Evolutionary conservation across 2,113 vertebrate genomes (phyloP).

Genomic region (Corythoichthys haematopterus): DNA sequence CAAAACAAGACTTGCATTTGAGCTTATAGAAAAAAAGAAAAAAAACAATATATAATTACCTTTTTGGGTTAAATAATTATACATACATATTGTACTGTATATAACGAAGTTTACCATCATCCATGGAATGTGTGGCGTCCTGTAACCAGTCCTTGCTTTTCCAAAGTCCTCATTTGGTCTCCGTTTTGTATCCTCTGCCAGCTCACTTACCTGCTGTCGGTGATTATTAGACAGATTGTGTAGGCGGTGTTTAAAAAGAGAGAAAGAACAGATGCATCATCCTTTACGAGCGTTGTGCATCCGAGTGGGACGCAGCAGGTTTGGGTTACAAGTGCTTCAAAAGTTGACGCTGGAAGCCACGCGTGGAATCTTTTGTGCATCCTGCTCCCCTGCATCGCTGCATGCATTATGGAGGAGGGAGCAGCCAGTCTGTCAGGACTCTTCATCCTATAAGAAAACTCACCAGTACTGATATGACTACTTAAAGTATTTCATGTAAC

Average conservation of each 20-base stretch:
- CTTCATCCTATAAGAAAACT: not conserved
- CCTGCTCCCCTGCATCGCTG: constrained; percentile 1
- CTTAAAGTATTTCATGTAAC: constrained; percentile 6
- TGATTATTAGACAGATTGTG: constrained; percentile 70
- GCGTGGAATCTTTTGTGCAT: constrained; percentile 51
- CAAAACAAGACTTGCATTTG: too few relatives aligned
- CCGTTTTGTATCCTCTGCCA: constrained; percentile 52
- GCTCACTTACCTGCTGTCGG: constrained; percentile 80
- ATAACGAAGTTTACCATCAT: constrained; percentile 33
- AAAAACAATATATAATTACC: too few relatives aligned
- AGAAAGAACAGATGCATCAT: constrained; percentile 54
- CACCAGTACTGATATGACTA: constrained; percentile 8
- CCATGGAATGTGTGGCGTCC: constrained; percentile 32
- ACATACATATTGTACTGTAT: not conserved
- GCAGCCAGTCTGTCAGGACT: constrained; percentile 53
- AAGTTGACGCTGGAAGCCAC: constrained; percentile 60
- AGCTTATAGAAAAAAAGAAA: too few relatives aligned
- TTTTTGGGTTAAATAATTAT: too few relatives aligned
- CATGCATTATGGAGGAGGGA: constrained; percentile 67
- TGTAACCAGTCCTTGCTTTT: constrained; percentile 12
- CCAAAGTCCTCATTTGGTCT: constrained; percentile 23
- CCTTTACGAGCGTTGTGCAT: constrained; percentile 24
- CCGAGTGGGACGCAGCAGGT: constrained; percentile 19
- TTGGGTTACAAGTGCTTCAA: constrained; percentile 62
- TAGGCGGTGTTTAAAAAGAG: constrained; percentile 18